These are phyloP conservation scores for Melierax canorus DNA, from an alignment of 2,113 vertebrate species.

Conservation along the genomic window DNA sequence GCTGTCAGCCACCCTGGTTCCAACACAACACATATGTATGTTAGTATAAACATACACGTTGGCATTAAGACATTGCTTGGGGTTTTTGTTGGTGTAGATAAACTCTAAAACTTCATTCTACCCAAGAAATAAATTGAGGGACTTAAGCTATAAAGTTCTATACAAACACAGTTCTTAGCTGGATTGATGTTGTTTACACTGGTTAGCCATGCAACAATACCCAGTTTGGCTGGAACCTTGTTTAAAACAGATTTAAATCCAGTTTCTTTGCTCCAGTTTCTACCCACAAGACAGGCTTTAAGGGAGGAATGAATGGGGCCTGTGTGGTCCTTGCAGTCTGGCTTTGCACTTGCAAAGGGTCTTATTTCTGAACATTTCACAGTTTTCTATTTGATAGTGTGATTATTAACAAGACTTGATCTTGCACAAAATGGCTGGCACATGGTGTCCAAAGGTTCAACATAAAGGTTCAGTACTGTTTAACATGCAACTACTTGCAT, in stretches of 20 bases:
- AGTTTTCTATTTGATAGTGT: background rate
- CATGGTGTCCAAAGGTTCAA: background rate
- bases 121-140: background rate
- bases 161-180: background rate
- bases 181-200: background rate
- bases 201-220: background rate
- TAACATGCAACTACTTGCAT: background rate
- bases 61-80: background rate
- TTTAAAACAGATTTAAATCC: background rate
- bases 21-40: background rate
- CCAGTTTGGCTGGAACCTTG: background rate
- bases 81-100: background rate
- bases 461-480: background rate
- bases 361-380: background rate
- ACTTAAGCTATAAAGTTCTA: background rate
- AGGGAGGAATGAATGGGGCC: background rate
- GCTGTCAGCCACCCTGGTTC: background rate
- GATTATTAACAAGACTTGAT: slow-evolving; percentile 5
- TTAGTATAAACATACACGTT: background rate
- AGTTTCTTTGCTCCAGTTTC: background rate
- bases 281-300: background rate
- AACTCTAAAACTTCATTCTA: background rate
- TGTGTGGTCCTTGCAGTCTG: background rate
- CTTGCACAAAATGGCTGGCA: background rate
- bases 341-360: background rate